Conservation (phyloP, 2,888 invertebrate genomes). For the Stomorhina lunata region DNA sequence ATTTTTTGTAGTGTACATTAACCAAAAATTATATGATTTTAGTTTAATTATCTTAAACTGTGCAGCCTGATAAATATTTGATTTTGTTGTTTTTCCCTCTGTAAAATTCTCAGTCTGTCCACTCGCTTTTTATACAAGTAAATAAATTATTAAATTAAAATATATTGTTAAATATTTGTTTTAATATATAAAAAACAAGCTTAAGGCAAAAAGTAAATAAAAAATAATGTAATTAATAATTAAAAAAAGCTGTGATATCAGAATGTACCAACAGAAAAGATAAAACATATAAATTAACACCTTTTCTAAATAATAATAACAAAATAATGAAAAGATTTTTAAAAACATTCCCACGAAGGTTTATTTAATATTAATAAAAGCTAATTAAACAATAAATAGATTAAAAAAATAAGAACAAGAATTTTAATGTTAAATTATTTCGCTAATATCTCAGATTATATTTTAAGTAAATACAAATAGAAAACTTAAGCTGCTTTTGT, state of each 20-base stretch:
- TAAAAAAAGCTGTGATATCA: neutral
- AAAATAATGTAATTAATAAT: neutral
- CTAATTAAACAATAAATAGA: neutral
- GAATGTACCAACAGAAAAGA: neutral
- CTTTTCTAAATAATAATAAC: neutral
- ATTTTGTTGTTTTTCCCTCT: too few relatives aligned
- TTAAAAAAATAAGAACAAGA: neutral
- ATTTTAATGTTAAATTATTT: neutral
- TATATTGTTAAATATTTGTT: constrained; percentile 27
- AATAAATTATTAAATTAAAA: constrained; percentile 11
- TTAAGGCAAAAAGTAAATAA: neutral
- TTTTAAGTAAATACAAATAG: too few relatives aligned
- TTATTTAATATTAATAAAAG: neutral
- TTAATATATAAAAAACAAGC: neutral
- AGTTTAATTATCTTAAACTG: constrained; percentile 42
- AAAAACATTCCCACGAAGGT: constrained; percentile 20
- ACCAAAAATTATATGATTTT: constrained; percentile 31
- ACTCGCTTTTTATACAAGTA: neutral
- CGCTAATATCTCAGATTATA: too few relatives aligned
- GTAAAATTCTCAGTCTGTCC: neutral
- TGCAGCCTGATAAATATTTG: constrained; percentile 21
- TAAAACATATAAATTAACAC: constrained; percentile 15
- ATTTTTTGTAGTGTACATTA: neutral
- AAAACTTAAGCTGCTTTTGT: too few relatives aligned
- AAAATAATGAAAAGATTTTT: neutral